These are phyloP conservation scores for Sarcophaga peregrina DNA, from an alignment of 1,140 invertebrate species.

Conservation along the genomic window DNA sequence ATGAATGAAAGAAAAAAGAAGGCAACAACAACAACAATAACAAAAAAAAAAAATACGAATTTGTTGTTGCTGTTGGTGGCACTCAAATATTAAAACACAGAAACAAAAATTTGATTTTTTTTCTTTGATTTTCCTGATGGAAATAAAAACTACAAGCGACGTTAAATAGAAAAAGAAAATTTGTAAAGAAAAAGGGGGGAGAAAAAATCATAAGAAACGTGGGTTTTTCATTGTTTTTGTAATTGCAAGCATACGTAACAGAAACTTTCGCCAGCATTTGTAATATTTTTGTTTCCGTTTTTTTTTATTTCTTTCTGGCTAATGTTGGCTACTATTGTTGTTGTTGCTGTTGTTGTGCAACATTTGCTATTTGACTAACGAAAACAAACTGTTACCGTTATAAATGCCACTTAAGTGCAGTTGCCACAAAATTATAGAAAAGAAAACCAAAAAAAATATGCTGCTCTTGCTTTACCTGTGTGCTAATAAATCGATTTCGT, in stretches of 20 bases:
- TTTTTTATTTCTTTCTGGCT: neutral
- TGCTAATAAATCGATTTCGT: too few species aligned
- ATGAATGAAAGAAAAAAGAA: neutral
- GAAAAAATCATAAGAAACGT: neutral
- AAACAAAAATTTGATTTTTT: neutral
- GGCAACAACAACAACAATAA: too few species aligned
- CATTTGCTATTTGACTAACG: neutral
- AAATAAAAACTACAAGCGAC: too few species aligned
- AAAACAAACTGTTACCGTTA: constrained; percentile 23
- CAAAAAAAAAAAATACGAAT: neutral
- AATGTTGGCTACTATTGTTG: neutral
- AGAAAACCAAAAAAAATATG: too few species aligned
- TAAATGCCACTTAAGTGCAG: constrained; percentile 26
- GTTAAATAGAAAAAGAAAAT: neutral
- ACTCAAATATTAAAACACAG: neutral
- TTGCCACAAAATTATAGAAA: neutral
- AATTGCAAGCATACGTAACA: neutral
- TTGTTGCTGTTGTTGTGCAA: neutral
- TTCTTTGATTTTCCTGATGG: too few species aligned
- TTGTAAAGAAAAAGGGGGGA: neutral
- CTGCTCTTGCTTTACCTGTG: too few species aligned
- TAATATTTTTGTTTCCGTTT: constrained; percentile 5
- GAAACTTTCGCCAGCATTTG: neutral
- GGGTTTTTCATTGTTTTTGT: neutral
- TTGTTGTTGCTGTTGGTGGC: neutral